Base-by-base conservation (phyloP, 1,140 invertebrate genomes). In the Radopholus similis region DNA sequence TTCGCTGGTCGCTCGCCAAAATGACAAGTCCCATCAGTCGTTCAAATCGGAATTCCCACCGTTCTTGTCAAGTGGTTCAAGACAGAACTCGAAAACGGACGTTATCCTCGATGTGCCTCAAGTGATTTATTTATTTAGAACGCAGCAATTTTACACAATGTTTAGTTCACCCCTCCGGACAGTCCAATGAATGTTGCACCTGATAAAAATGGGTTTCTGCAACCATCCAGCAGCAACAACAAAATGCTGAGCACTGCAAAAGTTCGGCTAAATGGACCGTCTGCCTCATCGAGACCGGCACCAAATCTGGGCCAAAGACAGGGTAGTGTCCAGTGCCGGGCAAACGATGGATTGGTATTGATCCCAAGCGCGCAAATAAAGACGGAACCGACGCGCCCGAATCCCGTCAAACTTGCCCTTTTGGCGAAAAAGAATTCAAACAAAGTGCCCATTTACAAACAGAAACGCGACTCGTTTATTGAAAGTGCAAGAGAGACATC, bases 111-210 rank as follows among this genome's bases (percentile, higher is more conserved):
- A 37, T 37, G 13, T 67, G 11, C 37, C 35, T 30, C 34, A 65
- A 4, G 58, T 67, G 1, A 37, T 1, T 28, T 28, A n/a, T 35
- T n/a, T 18, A 9, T 40, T 34, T 8, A 30, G 2, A 37, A 54
- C 13, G 18, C 21, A 21, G 13, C 4, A 35, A 4, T 15, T 23
- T 26, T 64, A 37, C 26, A 21, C 23, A 5, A 21, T 66, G 32
- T 70, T 47, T 18, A 70, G 68, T 70, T 70, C 26, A 70, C 68
- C 11, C 68, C 68, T 5, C 68, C 68, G 3, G 68, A 70, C 47
- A 70, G 66, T n/a, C 68, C 68, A 1, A 58, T 30, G 40, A 62
- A 21, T 15, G 28, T 18, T 28, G 42, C 21, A 62, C 21, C n/a
- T 49, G 15, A 18, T 13, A 60, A 58, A 15, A 18, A 54, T 28